These are phyloP conservation scores for Scaptomyza hsui DNA, from an alignment of 1,140 invertebrate species.

Conservation along the genomic window DNA sequence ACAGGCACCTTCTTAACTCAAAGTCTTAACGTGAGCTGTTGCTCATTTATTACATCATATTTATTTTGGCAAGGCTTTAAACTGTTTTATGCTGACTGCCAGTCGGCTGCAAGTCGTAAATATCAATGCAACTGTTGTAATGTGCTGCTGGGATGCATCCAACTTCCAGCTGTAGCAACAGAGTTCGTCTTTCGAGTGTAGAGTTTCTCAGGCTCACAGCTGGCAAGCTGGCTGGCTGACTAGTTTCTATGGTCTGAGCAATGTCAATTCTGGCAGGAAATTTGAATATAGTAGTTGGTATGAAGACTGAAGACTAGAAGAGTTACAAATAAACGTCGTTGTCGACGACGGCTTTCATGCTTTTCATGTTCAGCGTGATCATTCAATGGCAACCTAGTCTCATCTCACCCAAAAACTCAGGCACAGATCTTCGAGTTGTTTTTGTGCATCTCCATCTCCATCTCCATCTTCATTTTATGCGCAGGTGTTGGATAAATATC, in stretches of 20 bases:
- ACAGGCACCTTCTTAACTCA: constrained; percentile 26
- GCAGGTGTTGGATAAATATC: constrained; percentile 82
- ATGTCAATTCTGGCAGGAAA: constrained; percentile 52
- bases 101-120: constrained; percentile 46
- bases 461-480: constrained; percentile 59
- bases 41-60: constrained; percentile 50
- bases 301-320: constrained; percentile 43
- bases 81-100: constrained; percentile 50
- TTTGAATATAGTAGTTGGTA: constrained; percentile 60
- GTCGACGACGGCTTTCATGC: constrained; percentile 60
- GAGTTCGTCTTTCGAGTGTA: neutral
- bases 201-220: constrained; percentile 42
- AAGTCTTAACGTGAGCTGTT: constrained; percentile 16
- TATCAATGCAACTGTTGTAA: constrained; percentile 43
- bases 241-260: constrained; percentile 20
- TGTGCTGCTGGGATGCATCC: constrained; percentile 21
- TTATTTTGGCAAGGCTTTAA: constrained; percentile 48
- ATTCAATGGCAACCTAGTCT: constrained; percentile 49
- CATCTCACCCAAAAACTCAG: constrained; percentile 32
- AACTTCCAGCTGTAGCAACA: constrained; percentile 20
- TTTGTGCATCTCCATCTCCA: constrained; percentile 54
- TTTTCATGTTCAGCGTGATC: constrained; percentile 72
- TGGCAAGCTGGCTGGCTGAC: constrained; percentile 5
- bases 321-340: constrained; percentile 37
- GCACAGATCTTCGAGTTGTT: constrained; percentile 29